Conservation (phyloP, 2,797 vertebrate species). For the Lagodon rhomboides region DNA sequence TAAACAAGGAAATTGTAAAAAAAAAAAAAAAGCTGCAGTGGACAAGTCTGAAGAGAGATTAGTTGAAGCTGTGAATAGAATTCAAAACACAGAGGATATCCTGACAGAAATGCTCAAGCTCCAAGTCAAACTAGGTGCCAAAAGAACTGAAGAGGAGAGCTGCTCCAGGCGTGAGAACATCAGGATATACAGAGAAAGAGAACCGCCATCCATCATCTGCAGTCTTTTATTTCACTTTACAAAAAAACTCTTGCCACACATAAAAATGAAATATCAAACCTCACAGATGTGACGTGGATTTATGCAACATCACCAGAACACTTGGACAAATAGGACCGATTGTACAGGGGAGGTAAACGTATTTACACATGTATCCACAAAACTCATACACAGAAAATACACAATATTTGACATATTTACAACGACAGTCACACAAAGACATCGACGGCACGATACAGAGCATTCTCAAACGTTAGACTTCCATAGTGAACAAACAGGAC, state of each 20-base stretch:
- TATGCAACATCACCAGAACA: slow-evolving; percentile 66
- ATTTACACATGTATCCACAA: slow-evolving; percentile 72
- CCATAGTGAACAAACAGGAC: slow-evolving; percentile 58
- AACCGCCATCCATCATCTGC: slow-evolving; percentile 42
- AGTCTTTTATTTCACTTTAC: slow-evolving; percentile 82
- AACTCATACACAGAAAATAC: slow-evolving; percentile 68
- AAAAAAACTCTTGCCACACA: slow-evolving; percentile 75
- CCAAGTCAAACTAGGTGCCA: too few relatives aligned
- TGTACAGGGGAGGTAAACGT: slow-evolving; percentile 54
- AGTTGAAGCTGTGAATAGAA: too few relatives aligned
- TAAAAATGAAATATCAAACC: slow-evolving; percentile 78
- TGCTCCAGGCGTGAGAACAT: too few relatives aligned
- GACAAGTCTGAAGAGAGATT: too few relatives aligned
- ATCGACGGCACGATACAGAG: slow-evolving; percentile 69
- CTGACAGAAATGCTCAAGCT: too few relatives aligned
- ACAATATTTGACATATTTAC: slow-evolving; percentile 77
- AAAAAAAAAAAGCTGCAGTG: too few relatives aligned
- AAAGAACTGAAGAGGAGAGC: too few relatives aligned
- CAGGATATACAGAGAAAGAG: too few relatives aligned
- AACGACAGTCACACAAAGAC: slow-evolving; percentile 71
- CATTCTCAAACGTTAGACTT: slow-evolving; percentile 72
- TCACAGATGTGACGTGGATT: slow-evolving; percentile 62
- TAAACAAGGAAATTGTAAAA: too few relatives aligned
- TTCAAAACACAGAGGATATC: too few relatives aligned
- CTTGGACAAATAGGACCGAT: slow-evolving; percentile 59